Conservation (phyloP, 1,140 invertebrate species). For the Leucophenga varia region DNA sequence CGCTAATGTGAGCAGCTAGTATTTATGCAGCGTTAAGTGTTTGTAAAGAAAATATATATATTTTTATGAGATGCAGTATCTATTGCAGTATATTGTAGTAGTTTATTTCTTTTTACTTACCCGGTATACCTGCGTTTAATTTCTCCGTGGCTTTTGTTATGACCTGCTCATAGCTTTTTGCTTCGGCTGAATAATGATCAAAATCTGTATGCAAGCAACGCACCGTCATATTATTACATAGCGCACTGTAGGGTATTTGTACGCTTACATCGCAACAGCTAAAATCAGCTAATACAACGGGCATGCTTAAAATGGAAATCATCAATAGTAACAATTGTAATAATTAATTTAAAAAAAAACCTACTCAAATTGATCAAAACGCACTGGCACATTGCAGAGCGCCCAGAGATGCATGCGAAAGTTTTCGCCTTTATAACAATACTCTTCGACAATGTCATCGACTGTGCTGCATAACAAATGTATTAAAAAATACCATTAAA, state of each 20-base stretch:
- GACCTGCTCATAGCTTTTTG: conserved; percentile 29
- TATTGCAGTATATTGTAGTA: too few relatives aligned
- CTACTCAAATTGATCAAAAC: conserved; percentile 34
- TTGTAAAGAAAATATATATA: too few relatives aligned
- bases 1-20: too few relatives aligned
- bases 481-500: not conserved
- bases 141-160: conserved; percentile 4
- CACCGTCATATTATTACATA: conserved; percentile 34
- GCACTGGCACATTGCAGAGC: conserved; percentile 34
- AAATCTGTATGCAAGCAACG: conserved; percentile 35
- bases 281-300: too few relatives aligned
- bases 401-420: conserved; percentile 42
- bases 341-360: conserved; percentile 11
- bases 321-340: too few relatives aligned
- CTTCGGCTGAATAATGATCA: conserved; percentile 33
- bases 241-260: conserved; percentile 30
- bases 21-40: too few relatives aligned
- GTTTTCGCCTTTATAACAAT: conserved; percentile 16
- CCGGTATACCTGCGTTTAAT: conserved; percentile 29
- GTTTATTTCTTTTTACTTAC: not conserved
- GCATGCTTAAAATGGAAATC: too few relatives aligned
- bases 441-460: conserved; percentile 24
- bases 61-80: too few relatives aligned
- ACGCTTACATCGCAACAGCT: conserved; percentile 15
- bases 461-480: conserved; percentile 12